phyloP scores from a whole-genome alignment of 1,140 invertebrate species.

The Ceratosolen solmsi region DNA sequence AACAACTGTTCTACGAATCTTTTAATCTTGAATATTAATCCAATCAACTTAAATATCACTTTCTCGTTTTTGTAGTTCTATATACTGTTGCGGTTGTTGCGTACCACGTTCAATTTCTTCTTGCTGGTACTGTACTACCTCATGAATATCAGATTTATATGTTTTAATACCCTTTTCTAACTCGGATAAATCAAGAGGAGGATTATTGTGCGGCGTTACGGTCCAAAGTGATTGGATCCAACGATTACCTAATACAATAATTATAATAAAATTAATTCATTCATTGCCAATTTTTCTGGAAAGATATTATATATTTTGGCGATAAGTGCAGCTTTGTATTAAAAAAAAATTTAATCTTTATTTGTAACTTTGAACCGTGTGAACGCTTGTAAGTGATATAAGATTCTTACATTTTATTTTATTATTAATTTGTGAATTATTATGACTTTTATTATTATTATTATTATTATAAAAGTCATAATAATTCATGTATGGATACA shows the following conservation, averaged over 20 bases:
- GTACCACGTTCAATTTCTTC: slow-evolving; percentile 57
- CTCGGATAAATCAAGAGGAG: slow-evolving; percentile 86
- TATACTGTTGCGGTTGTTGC: slow-evolving; percentile 76
- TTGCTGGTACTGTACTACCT: slow-evolving; percentile 62
- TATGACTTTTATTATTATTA: too few relatives aligned
- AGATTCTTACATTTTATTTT: too few relatives aligned
- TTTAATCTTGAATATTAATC: slow-evolving; percentile 29
- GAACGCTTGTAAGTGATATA: too few relatives aligned
- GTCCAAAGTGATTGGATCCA: slow-evolving; percentile 89
- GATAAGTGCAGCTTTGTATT: too few relatives aligned
- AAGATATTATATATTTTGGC: too few relatives aligned
- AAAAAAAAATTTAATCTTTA: too few relatives aligned
- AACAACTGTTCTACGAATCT: background rate
- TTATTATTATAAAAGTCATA: too few relatives aligned
- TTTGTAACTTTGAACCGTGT: too few relatives aligned
- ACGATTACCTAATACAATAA: slow-evolving; percentile 79
- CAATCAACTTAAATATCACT: slow-evolving; percentile 81
- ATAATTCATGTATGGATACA: too few relatives aligned
- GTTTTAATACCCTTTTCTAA: slow-evolving; percentile 73
- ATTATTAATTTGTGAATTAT: background rate
- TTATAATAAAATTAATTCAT: too few relatives aligned
- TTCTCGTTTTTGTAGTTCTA: slow-evolving; percentile 85
- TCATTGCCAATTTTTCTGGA: too few relatives aligned
- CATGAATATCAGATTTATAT: slow-evolving; percentile 57
- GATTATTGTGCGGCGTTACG: slow-evolving; percentile 85